Percentiles rank a stretch among this genome's conserved stretches.
Evolutionary conservation across 2,888 invertebrate genomes (phyloP).

Genomic region (Selenia dentaria): DNA sequence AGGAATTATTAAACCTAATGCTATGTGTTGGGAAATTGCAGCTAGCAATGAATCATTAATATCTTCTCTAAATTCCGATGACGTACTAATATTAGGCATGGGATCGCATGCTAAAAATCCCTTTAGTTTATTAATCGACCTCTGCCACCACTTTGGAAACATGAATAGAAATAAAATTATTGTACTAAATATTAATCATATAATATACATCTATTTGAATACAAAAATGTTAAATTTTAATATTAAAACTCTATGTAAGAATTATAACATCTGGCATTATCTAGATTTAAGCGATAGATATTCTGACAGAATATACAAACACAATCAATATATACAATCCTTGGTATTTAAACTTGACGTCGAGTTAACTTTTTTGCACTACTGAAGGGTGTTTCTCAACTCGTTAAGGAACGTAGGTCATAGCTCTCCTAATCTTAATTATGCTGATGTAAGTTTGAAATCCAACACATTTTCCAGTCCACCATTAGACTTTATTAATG

Average conservation of each 20-base stretch:
- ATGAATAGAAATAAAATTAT: neutral
- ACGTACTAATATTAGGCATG: neutral
- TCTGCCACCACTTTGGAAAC: neutral
- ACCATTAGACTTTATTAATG: too few species aligned
- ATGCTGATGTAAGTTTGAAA: too few species aligned
- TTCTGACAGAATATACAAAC: too few species aligned
- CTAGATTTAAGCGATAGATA: too few species aligned
- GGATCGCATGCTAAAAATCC: neutral
- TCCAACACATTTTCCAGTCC: too few species aligned
- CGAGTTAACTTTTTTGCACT: too few species aligned
- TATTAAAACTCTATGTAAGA: neutral
- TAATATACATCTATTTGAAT: neutral
- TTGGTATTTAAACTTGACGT: too few species aligned
- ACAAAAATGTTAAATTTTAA: neutral
- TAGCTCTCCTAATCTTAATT: too few species aligned
- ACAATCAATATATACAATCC: too few species aligned
- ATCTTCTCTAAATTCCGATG: neutral
- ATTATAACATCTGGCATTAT: neutral
- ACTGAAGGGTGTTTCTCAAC: too few species aligned
- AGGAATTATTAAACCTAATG: neutral
- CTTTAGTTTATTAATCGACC: neutral
- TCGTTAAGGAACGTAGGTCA: too few species aligned
- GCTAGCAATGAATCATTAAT: neutral
- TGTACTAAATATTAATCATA: neutral
- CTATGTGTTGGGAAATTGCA: neutral